Percentiles rank a stretch among this genome's conserved stretches.
Conservation (phyloP, 2,113 vertebrate species). For the Istiophorus platypterus region DNA sequence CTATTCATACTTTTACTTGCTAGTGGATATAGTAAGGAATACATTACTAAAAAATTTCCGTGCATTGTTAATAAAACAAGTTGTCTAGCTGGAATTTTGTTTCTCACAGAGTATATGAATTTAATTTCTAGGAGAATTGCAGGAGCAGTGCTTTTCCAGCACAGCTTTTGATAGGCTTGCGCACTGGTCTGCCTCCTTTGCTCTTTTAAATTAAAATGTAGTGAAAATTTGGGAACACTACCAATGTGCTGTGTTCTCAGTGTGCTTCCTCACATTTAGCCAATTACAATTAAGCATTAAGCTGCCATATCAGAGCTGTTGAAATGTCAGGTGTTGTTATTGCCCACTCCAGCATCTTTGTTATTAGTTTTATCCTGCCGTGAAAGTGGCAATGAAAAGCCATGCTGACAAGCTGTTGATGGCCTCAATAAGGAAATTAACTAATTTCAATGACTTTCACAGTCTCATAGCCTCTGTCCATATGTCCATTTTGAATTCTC, state of each 20-base stretch:
- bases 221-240: background rate
- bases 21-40: too few species aligned
- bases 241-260: background rate
- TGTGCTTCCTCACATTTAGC: constrained; percentile 26
- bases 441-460: constrained; percentile 61
- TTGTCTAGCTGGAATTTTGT: too few species aligned
- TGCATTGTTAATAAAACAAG: too few species aligned
- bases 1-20: too few species aligned
- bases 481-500: constrained; percentile 67
- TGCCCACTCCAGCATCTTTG: constrained; percentile 3
- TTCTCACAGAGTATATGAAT: too few species aligned
- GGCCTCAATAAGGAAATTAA: constrained; percentile 52
- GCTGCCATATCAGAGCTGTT: constrained; percentile 2
- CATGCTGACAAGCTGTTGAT: constrained; percentile 60
- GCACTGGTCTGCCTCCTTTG: background rate
- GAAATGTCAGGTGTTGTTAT: constrained; percentile 59
- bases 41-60: too few species aligned
- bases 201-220: background rate
- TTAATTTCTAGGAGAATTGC: background rate
- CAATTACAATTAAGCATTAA: constrained; percentile 14
- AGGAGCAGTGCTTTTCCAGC: background rate
- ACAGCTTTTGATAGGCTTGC: background rate
- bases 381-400: constrained; percentile 42
- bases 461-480: constrained; percentile 63
- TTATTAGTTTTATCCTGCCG: constrained; percentile 56